A percentile compares a stretch with the other conserved stretches of the same genome.
These are phyloP conservation scores for Sphyrna mokarran DNA, from an alignment of 2,113 vertebrate species.

Conservation along the genomic window DNA sequence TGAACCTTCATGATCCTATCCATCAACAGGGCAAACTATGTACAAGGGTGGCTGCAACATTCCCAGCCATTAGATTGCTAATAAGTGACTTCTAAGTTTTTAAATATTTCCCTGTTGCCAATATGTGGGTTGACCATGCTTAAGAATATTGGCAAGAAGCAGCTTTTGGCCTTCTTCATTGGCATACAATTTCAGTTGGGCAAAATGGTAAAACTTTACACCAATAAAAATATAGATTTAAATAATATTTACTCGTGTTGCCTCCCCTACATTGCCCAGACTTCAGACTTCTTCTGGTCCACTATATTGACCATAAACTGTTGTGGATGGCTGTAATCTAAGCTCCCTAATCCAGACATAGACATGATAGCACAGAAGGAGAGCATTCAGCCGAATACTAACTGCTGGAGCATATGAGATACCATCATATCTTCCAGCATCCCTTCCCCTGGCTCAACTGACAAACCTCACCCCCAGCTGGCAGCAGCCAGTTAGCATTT, in stretches of 20 bases:
- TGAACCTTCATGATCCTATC: neutral
- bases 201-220: neutral
- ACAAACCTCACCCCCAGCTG: conserved; percentile 48
- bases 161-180: neutral
- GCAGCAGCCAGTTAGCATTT: conserved; percentile 68
- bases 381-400: neutral
- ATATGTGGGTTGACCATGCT: neutral
- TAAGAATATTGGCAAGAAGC: neutral
- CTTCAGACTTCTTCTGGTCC: neutral
- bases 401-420: neutral
- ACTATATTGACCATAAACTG: neutral
- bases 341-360: neutral
- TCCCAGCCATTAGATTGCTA: neutral
- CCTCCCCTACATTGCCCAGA: neutral
- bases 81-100: neutral
- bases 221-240: neutral
- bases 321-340: neutral
- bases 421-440: conserved; percentile 40
- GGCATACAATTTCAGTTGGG: neutral
- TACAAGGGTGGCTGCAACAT: neutral
- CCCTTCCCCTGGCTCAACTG: conserved; percentile 45
- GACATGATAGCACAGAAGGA: neutral
- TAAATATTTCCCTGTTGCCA: neutral
- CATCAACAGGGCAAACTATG: neutral
- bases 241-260: neutral